These are phyloP conservation scores for Zaprionus ornatus DNA, from an alignment of 1,140 invertebrate species.

Conservation along the genomic window DNA sequence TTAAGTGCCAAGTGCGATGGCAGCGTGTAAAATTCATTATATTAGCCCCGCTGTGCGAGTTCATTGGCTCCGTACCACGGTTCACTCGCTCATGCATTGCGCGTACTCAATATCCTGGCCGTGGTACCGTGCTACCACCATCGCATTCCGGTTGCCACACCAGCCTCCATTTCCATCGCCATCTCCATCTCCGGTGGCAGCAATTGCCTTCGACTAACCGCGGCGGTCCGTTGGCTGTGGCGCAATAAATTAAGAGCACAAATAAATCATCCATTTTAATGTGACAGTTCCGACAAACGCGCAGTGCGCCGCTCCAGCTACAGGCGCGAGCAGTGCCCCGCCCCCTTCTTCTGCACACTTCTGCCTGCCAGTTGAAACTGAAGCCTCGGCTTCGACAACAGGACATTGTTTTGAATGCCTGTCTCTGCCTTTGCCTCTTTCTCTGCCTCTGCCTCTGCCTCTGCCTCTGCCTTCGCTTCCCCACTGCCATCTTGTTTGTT, in stretches of 20 bases:
- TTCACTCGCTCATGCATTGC: conserved; percentile 71
- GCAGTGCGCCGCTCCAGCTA: conserved; percentile 22
- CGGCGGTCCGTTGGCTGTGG: conserved; percentile 52
- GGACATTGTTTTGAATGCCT: conserved; percentile 49
- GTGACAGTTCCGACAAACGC: conserved; percentile 80
- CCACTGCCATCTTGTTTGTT: conserved; percentile 43
- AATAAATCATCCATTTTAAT: conserved; percentile 83
- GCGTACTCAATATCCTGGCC: conserved; percentile 76
- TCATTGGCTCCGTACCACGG: conserved; percentile 36
- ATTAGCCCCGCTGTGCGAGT: conserved; percentile 49
- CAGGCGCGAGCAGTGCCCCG: neutral
- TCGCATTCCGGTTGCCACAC: no score
- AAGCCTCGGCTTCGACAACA: conserved; percentile 14
- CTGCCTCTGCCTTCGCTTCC: neutral
- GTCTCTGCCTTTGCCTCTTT: conserved; percentile 1
- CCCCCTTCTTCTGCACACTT: neutral
- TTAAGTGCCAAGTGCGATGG: conserved; percentile 77
- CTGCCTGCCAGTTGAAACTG: conserved; percentile 1
- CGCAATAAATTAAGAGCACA: conserved; percentile 79
- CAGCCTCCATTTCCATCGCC: neutral
- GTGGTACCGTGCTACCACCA: neutral
- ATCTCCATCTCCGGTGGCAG: conserved; percentile 5
- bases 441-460: neutral
- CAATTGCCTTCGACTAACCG: conserved; percentile 24
- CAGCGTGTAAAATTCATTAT: conserved; percentile 80